These are phyloP conservation scores for Euplexia lucipara DNA, from an alignment of 2,888 invertebrate genomes.

Conservation along the genomic window DNA sequence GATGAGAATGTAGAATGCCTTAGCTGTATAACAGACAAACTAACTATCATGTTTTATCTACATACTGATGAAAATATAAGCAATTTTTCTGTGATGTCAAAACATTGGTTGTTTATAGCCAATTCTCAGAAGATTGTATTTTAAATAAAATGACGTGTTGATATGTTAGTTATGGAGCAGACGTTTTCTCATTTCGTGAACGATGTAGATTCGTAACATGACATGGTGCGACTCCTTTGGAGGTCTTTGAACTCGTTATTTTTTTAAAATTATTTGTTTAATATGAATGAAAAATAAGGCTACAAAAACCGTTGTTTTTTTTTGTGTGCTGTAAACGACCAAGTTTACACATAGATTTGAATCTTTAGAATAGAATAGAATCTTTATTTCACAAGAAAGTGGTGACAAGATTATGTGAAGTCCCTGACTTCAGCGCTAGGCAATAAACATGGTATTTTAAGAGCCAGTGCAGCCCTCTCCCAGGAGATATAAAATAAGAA, in stretches of 20 bases:
- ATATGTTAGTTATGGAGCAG: conserved; percentile 23
- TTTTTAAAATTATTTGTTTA: conserved; percentile 13
- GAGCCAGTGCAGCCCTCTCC: too few species aligned
- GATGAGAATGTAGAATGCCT: not conserved
- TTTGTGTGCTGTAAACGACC: not conserved
- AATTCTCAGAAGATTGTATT: conserved; percentile 24
- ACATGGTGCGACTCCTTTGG: not conserved
- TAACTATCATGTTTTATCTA: not conserved
- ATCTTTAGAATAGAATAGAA: too few species aligned
- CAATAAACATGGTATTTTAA: too few species aligned
- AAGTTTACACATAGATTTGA: not conserved
- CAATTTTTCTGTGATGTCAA: conserved; percentile 7
- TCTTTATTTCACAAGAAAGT: too few species aligned
- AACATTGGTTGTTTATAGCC: conserved; percentile 12
- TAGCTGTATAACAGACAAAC: not conserved
- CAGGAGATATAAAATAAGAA: too few species aligned
- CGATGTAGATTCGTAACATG: conserved; percentile 12
- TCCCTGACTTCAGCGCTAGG: too few species aligned
- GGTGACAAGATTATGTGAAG: too few species aligned
- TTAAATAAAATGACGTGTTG: conserved; percentile 24
- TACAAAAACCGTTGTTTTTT: not conserved
- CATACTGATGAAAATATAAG: conserved; percentile 1
- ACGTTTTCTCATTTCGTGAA: conserved; percentile 44
- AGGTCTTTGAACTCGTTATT: conserved; percentile 16
- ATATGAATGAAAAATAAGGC: not conserved